phyloP scores from a whole-genome alignment of 2,888 invertebrate species.

The Gibbula magus region DNA sequence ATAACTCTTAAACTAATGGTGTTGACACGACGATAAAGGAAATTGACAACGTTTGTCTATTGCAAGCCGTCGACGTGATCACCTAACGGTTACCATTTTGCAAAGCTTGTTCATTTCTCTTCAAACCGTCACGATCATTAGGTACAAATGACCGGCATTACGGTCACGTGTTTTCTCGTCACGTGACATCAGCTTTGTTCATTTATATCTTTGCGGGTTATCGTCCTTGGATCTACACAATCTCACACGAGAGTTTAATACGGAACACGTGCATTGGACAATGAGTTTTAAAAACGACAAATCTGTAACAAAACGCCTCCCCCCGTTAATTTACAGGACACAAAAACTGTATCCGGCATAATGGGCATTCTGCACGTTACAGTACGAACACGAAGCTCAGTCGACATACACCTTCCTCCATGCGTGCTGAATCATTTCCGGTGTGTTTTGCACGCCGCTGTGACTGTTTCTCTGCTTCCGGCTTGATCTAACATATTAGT shows the following conservation, averaged over 20 bases:
- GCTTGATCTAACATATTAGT: no score
- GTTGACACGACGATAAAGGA: no score
- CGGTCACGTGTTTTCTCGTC: neutral
- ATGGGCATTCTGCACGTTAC: neutral
- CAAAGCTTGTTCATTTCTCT: neutral
- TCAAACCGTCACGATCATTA: neutral
- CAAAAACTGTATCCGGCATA: neutral
- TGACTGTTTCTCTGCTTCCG: no score
- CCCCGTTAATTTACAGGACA: neutral
- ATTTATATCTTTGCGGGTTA: neutral
- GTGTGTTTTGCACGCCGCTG: neutral
- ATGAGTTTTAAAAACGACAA: neutral
- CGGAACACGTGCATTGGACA: neutral
- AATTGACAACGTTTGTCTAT: no score
- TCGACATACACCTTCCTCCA: neutral
- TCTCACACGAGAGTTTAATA: constrained; percentile 4
- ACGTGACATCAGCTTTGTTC: neutral
- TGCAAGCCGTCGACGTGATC: no score
- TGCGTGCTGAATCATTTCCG: neutral
- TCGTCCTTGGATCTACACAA: neutral
- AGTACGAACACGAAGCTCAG: neutral
- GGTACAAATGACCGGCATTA: neutral
- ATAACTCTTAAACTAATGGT: no score
- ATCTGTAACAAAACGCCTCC: neutral
- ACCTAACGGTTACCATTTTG: no score